A percentile compares a stretch with the other conserved stretches of the same genome.
These are phyloP conservation scores for Rhipidura dahli DNA, from an alignment of 2,113 vertebrate species.

Conservation along the genomic window DNA sequence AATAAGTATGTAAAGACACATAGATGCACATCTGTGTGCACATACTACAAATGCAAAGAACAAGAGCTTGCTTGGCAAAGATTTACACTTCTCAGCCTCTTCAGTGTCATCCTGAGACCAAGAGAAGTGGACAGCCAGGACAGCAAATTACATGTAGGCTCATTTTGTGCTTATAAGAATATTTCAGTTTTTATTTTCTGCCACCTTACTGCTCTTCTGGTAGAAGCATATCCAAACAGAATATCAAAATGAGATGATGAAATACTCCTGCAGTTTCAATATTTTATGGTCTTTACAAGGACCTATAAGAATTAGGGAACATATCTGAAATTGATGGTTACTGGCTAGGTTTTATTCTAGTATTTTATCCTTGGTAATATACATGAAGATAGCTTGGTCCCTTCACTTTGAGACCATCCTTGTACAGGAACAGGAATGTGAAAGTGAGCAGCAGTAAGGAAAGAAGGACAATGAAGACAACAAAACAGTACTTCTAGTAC, in stretches of 20 bases:
- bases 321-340: not conserved
- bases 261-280: not conserved
- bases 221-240: not conserved
- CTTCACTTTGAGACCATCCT: not conserved
- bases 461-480: not conserved
- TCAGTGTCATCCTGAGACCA: not conserved
- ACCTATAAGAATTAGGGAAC: not conserved
- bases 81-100: not conserved
- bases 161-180: not conserved
- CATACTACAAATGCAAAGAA: not conserved
- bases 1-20: not conserved
- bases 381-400: not conserved
- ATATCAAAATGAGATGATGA: not conserved
- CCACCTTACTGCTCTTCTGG: not conserved
- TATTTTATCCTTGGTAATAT: not conserved
- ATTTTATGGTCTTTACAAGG: not conserved
- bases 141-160: not conserved
- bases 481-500: not conserved
- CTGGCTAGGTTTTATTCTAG: not conserved
- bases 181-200: not conserved
- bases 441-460: not conserved
- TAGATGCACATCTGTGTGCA: accelerated
- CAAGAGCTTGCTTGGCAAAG: not conserved
- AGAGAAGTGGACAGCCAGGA: not conserved
- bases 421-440: not conserved